Conservation (phyloP, 2,888 invertebrate species). For the Drosophila rellima region DNA sequence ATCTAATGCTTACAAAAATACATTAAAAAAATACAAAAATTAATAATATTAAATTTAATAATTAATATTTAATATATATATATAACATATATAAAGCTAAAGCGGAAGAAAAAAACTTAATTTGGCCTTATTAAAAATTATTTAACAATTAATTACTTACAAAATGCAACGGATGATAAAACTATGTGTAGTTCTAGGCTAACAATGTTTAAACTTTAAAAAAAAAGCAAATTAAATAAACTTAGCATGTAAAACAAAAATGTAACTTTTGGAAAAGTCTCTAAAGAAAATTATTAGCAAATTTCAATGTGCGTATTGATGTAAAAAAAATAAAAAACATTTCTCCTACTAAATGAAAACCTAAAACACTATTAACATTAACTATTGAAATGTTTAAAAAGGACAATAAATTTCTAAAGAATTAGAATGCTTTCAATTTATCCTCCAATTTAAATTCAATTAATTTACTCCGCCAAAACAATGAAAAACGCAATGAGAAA, state of each 20-base stretch:
- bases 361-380: constrained; percentile 56
- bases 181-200: constrained; percentile 51
- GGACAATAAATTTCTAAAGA: constrained; percentile 80
- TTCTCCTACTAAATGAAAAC: constrained; percentile 30
- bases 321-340: constrained; percentile 47
- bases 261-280: constrained; percentile 73
- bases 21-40: constrained; percentile 24
- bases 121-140: constrained; percentile 84
- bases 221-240: constrained; percentile 29
- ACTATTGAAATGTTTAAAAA: constrained; percentile 69
- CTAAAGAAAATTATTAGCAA: constrained; percentile 69
- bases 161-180: constrained; percentile 22
- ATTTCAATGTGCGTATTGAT: constrained; percentile 73
- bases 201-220: constrained; percentile 30
- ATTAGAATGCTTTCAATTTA: constrained; percentile 69
- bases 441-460: constrained; percentile 47
- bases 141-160: constrained; percentile 63
- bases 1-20: constrained; percentile 22
- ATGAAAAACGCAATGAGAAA: constrained; percentile 20
- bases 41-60: constrained; percentile 30
- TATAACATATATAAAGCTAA: constrained; percentile 43
- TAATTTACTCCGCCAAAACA: constrained; percentile 41
- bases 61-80: constrained; percentile 48
- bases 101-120: constrained; percentile 72
- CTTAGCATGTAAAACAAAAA: constrained; percentile 42